Evolutionary conservation across 2,888 invertebrate species (phyloP), one percentile per base, ranked within the genome.

Genomic region (Beris chalybata): DNA sequence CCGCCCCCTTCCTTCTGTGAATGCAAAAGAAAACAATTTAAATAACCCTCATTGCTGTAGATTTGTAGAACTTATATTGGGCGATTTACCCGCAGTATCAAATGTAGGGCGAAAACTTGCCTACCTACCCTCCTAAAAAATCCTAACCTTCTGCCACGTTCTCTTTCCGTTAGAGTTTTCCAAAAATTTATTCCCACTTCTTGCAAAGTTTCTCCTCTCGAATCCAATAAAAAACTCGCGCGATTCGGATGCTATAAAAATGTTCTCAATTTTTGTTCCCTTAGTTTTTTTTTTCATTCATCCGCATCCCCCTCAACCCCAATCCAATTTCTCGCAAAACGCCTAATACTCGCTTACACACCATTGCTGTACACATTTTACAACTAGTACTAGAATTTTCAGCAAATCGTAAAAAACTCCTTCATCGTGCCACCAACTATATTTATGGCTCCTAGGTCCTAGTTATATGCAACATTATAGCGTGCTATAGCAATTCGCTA

Each of bases 361-460:
- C 38, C 55, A 56, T 56, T 31, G 11, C 3, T 38, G 50, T 52
- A 61, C 47, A 61, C 52, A 61, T 61, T 64, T 69, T 64, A 65
- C 64, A 69, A 69, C 64, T 69, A 69, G 67, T 65, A 55, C 67
- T 69, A 69, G 65, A 69, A 69, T 69, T 69, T 69, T 69, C 67
- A 69, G 65, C 69, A 69, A 69, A 69, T 69, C 66, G 69, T 69
- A 69, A 69, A 22, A 69, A 68, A 67, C 57, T 52, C 57, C 61
- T 61, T 61, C 61, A 31, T 50, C 59, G 50, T 61, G 52, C 61
- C 61, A 43, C 61, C 61, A 61, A 61, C 61, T 61, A 61, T 61
- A 61, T 61, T 61, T 61, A 61, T 61, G 61, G 61, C 61, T 52
- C 3, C 50, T 50, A 61, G 52, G 52, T 61, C 38, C 52, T 61